Evolutionary conservation across 2,797 vertebrate genomes (phyloP), one percentile per base, ranked within the genome.

Genomic region (Schizopygopsis malacanthus): DNA sequence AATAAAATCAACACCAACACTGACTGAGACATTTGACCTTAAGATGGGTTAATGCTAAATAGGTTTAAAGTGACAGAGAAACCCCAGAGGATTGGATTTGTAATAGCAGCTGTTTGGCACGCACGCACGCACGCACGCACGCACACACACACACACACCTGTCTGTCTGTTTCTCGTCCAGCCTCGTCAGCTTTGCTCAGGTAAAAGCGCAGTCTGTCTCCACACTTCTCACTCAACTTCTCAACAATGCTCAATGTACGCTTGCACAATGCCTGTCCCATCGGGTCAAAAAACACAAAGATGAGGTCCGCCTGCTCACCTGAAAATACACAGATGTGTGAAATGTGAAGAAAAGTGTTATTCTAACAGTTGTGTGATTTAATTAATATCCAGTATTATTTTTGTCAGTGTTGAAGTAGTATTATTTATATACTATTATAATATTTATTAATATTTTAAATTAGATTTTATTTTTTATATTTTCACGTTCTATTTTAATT

Each of bases 211-310:
- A 96, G 88, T 88, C 95, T 96, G 90, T 96, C 96, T 69, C 91
- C 93, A 59, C 93, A 94, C 79, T 92, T 95, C 88, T 96, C 94
- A 39, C 93, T 96, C 89, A 96, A 92, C 82, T 93, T 94, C 92
- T 96, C 95, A 84, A 96, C 96, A 1, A 96, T 96, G 93, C 95
- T 94, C 79, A 96, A 93, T 0, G 96, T 96, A 33, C 95, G 95
- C 86, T 96, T 96, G 92, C 96, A 96, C 88, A 96, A 92, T 0
- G 96, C 96, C 93, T 96, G 95, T 33, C 96, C 95, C 96, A 96
- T 96, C 0, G 95, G 95, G 90, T 96, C 95, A 33, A 96, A 96
- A 89, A 96, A 96, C 79, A 96, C 96, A 56, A 96, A 96, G 82
- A 96, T 86, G 90, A 96, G 89, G 90, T 96, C 96, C 0, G 94